These are phyloP conservation scores for Stichopus horrens DNA, from an alignment of 53 echinoderm and acorn worm genomes.

Conservation along the genomic window DNA sequence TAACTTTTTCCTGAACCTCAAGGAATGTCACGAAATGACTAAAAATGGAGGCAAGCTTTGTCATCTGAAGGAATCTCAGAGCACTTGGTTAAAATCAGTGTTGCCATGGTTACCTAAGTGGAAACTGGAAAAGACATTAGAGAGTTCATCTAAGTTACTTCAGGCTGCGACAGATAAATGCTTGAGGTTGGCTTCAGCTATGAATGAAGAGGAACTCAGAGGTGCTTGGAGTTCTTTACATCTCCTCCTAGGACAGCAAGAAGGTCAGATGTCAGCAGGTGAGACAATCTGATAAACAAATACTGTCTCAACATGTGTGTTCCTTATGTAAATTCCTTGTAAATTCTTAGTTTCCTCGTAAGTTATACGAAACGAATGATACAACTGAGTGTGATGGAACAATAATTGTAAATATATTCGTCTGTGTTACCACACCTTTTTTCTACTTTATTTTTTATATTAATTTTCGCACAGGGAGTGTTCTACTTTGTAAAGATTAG, in stretches of 20 bases:
- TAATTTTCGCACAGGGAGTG: too few species aligned
- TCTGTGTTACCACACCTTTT: too few species aligned
- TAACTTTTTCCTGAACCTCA: constrained; percentile 1
- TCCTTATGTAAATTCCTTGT: too few species aligned
- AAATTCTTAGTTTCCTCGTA: too few species aligned
- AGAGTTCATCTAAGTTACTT: background rate
- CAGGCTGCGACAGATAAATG: background rate
- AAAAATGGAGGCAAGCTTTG: background rate
- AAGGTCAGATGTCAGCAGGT: background rate
- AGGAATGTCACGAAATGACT: background rate
- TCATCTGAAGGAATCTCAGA: background rate
- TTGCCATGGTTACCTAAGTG: background rate
- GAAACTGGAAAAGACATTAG: background rate
- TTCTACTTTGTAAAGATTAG: too few species aligned
- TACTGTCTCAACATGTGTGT: too few species aligned
- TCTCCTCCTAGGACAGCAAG: background rate
- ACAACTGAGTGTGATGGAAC: too few species aligned
- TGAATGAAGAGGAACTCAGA: constrained; percentile 1
- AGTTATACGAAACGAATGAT: too few species aligned
- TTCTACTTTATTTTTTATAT: too few species aligned
- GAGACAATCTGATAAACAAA: too few species aligned
- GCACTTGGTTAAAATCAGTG: background rate
- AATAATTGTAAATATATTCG: too few species aligned
- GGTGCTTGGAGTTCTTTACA: constrained; percentile 1
- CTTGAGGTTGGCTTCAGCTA: background rate